Conservation (phyloP, 2,113 vertebrate genomes). For the Acinonyx jubatus region DNA sequence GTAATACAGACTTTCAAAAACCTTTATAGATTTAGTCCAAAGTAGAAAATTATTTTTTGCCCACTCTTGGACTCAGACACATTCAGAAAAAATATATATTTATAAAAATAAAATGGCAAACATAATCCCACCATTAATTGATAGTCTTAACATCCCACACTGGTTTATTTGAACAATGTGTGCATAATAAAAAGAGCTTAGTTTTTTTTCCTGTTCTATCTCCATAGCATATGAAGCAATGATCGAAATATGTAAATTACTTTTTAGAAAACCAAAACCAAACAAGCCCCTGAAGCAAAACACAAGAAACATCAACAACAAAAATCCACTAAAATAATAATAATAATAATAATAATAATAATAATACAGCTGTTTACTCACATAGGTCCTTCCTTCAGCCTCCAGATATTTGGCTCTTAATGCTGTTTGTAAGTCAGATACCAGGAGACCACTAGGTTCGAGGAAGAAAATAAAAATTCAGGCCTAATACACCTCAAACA, state of each 20-base stretch:
- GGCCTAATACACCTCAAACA: conserved; percentile 10
- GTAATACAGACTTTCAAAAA: conserved; percentile 80
- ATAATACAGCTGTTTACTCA: not conserved
- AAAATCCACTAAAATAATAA: not conserved
- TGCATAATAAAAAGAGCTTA: not conserved
- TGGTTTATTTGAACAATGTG: not conserved
- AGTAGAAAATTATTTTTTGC: conserved; percentile 68
- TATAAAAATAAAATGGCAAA: conserved; percentile 78
- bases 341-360: not conserved
- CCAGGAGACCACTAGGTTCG: not conserved
- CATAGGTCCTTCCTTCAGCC: not conserved
- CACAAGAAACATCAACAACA: not conserved
- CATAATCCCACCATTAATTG: not conserved
- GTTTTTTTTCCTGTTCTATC: conserved; percentile 11
- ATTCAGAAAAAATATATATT: conserved; percentile 71
- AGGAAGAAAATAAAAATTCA: conserved; percentile 22
- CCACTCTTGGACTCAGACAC: conserved; percentile 53
- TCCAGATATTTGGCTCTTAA: not conserved
- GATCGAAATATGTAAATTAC: conserved; percentile 64
- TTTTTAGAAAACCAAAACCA: not conserved
- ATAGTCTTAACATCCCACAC: not conserved
- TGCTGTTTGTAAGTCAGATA: conserved; percentile 32
- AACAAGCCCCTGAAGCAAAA: conserved; percentile 22
- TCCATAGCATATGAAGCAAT: conserved; percentile 37
- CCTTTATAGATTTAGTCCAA: conserved; percentile 67